Base-by-base conservation (phyloP, 2,888 invertebrate genomes). In the Dexiosoma caninum region DNA sequence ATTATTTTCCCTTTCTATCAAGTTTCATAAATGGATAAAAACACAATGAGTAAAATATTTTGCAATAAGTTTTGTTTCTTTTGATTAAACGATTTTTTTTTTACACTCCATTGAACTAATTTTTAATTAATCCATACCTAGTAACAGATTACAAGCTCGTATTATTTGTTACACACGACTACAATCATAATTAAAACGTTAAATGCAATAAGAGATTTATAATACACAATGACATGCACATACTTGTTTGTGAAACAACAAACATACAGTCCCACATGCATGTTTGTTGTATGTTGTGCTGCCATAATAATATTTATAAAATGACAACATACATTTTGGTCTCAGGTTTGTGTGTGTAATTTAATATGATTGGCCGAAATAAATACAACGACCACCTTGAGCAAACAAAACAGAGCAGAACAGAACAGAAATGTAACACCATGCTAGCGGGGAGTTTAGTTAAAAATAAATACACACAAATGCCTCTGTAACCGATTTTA, bases 61-160 rank as follows among this genome's bases (percentile, higher is more conserved):
- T 10, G 55, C 16, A 62, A 14, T 32, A 14, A n/a, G n/a, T n/a
- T n/a, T n/a, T n/a, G n/a, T n/a, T n/a, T n/a, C n/a, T n/a, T n/a
- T n/a, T n/a, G n/a, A n/a, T n/a, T n/a, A 27, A 3, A 27, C 3
- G 27, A 27, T 27, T 59, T 49, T 7, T 59, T 35, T 14, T n/a
- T n/a, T 14, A 55, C 21, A 64, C 30, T 66, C 55, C 44, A 74
- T 79, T 70, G 62, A 67, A 32, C 40, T 71, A 55, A 49, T 78
- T 79, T 70, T 79, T 75, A 74, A 75, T 79, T 79, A 75, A 75
- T 64, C 75, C 64, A 64, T 70, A n/a, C n/a, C n/a, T n/a, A 44
- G 19, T 57, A 35, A 44, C 40, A 53, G 62, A 37, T 62, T 27
- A 49, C 66, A 71, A 60, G 59, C 70, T 69, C 59, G 64, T 59